These are phyloP conservation scores for Avahi laniger DNA, from an alignment of 2,797 vertebrate species.

Conservation along the genomic window DNA sequence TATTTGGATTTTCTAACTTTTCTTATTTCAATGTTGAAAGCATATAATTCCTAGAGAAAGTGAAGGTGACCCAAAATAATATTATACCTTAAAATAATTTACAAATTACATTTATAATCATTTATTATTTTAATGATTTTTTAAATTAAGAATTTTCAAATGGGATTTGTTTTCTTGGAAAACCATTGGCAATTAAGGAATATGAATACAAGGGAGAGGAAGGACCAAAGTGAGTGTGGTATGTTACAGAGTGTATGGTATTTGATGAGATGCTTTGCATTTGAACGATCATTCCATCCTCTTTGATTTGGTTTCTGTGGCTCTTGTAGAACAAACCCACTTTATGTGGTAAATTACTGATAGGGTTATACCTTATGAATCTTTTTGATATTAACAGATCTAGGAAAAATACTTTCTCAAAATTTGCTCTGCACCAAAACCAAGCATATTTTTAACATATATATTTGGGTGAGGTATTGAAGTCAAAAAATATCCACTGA, in stretches of 20 bases:
- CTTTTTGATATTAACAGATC: not conserved
- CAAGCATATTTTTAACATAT: not conserved
- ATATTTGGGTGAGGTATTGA: not conserved
- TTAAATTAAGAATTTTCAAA: not conserved
- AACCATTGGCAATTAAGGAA: not conserved
- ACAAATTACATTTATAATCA: not conserved
- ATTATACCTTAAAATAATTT: not conserved
- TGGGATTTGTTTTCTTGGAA: not conserved
- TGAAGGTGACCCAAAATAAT: not conserved
- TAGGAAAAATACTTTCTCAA: not conserved
- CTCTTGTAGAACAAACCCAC: no score
- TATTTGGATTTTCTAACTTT: not conserved
- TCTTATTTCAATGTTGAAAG: not conserved
- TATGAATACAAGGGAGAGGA: not conserved
- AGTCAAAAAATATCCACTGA: not conserved
- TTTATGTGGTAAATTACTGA: not conserved
- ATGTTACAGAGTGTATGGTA: fast-evolving
- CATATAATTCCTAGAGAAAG: not conserved
- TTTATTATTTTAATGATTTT: not conserved
- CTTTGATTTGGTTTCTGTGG: not conserved
- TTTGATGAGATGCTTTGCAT: not conserved
- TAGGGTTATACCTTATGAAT: not conserved
- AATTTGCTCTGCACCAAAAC: not conserved
- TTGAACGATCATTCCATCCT: not conserved
- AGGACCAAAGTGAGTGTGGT: fast-evolving